phyloP scores from a whole-genome alignment of 2,888 invertebrate species.

The Tanytarsus gracilentus region DNA sequence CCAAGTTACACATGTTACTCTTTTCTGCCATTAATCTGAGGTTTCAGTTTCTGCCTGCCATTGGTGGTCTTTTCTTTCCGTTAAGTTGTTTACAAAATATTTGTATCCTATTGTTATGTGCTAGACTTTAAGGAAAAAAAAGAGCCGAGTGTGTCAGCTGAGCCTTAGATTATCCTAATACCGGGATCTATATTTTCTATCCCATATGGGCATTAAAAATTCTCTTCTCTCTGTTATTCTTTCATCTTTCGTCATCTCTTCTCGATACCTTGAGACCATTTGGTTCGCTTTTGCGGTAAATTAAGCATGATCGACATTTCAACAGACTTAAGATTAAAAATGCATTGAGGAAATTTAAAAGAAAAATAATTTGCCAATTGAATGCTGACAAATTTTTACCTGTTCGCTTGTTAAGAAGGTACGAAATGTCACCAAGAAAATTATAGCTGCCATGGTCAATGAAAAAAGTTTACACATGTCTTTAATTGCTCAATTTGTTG shows the following conservation, averaged over 20 bases:
- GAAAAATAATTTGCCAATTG: neutral
- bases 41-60: conserved; percentile 13
- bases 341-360: neutral
- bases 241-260: neutral
- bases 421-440: no score
- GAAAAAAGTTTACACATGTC: no score
- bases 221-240: neutral
- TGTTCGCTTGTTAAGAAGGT: no score
- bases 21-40: neutral
- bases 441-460: no score
- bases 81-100: conserved; percentile 29
- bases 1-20: conserved; percentile 10
- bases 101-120: conserved; percentile 17
- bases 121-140: neutral
- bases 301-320: conserved; percentile 28
- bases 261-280: neutral
- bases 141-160: conserved; percentile 2
- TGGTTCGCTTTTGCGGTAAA: conserved; percentile 20
- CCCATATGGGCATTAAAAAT: neutral
- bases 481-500: conserved; percentile 21
- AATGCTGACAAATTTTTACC: no score
- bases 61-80: conserved; percentile 2
- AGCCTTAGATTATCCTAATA: conserved; percentile 26
- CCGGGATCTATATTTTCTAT: conserved; percentile 1
- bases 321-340: neutral